A percentile compares a stretch with the other conserved stretches of the same genome.
Evolutionary conservation across 2,797 vertebrate genomes (phyloP).

Genomic region (Crenichthys baileyi): DNA sequence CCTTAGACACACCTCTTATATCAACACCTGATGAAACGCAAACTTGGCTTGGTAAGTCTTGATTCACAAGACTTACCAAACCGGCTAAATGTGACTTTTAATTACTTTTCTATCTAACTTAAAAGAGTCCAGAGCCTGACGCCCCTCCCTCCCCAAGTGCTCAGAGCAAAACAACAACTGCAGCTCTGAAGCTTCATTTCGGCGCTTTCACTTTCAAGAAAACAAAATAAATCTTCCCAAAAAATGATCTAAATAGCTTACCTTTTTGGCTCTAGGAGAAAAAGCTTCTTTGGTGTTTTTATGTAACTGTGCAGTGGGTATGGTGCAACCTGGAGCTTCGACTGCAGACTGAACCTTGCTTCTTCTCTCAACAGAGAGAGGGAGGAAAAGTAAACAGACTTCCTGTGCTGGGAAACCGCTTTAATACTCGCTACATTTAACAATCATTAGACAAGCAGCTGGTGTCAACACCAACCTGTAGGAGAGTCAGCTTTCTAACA

Average conservation of each 20-base stretch:
- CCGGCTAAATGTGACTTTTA: too few species aligned
- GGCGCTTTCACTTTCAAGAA: background rate
- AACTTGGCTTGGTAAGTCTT: too few species aligned
- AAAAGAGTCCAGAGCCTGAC: background rate
- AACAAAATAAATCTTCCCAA: background rate
- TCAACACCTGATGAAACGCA: background rate
- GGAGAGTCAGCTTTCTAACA: background rate
- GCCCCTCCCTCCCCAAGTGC: too few species aligned
- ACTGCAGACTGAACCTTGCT: background rate
- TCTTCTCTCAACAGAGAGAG: background rate
- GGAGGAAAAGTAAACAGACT: background rate
- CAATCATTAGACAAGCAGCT: background rate
- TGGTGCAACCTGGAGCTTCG: background rate
- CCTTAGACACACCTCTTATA: too few species aligned
- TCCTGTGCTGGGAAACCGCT: background rate
- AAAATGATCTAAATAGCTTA: background rate
- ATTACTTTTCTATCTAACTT: background rate
- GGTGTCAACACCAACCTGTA: background rate
- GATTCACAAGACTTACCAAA: background rate
- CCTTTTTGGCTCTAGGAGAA: background rate
- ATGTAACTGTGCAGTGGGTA: background rate
- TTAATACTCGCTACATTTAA: background rate
- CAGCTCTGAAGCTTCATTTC: background rate
- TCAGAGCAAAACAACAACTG: background rate
- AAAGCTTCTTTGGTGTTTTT: background rate